Evolutionary conservation across 2,888 invertebrate genomes (phyloP), one percentile per base, ranked within the genome.

Genomic region (Drosophila greeni): DNA sequence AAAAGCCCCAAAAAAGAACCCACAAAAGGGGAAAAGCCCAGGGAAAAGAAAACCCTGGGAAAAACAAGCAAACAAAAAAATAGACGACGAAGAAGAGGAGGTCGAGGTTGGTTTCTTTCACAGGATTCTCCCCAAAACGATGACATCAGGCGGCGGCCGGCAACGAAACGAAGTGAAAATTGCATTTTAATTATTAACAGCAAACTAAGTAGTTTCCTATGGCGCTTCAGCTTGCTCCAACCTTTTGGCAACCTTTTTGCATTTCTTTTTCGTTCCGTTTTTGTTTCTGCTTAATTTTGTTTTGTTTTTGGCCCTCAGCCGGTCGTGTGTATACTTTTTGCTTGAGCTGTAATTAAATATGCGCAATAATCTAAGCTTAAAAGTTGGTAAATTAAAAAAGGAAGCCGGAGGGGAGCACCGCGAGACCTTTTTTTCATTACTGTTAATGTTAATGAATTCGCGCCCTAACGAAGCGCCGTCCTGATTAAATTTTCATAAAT

Each of bases 311-410:
- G 52, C 65, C 49, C 62, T 51, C 37, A 47, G 70, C 66, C 66
- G 66, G 71, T 33, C 65, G 59, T 62, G 58, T 61, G 33, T 34
- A 60, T 75, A 40, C 57, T 59, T 64, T 61, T 51, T 71, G 73
- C 67, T 56, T 66, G 56, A 37, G 64, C 68, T 80, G 58, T 79
- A 82, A 79, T 80, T 80, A 79, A 79, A 75, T 81, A 79, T 79
- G 84, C 84, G 79, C 79, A 83, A 84, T 79, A 79, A 79, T 79
- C 79, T 73, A 74, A 84, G 84, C 84, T 80, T 78, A 82, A 80
- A 80, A 75, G 68, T 84, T 80, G 71, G 66, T 57, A 82, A 82
- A 79, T 84, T 71, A 70, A 78, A 78, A 72, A 52, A 40, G 42
- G 61, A 52, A 36, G 55, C 18, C 47, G 49, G 49, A 18, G 59